Evolutionary conservation across 2,888 invertebrate genomes (phyloP), one percentile per base, ranked within the genome.

Genomic region (Cataglyphis rosenhaueri): DNA sequence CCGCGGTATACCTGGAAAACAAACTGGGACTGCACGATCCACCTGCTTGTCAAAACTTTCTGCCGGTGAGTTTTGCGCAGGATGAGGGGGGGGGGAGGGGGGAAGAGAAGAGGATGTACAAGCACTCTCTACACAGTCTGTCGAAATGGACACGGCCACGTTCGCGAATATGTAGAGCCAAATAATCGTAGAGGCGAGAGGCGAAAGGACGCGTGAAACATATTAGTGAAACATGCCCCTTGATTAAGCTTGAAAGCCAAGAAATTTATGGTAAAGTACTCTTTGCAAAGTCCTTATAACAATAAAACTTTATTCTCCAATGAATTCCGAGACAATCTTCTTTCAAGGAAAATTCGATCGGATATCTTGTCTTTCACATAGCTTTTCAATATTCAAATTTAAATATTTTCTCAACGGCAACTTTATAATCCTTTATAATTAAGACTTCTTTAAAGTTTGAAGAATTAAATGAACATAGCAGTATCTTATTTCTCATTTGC

Each of bases 21-120:
- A 84, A 82, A 84, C 76, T 74, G 65, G 55, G 29, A 52, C 70
- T 44, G 73, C 84, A 57, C 84, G 65, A 84, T 78, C 68, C 48
- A 61, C 35, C 73, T 64, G 84, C 65, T 88, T 76, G 84, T 86
- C 88, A 82, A 86, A 86, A 85, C 81, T 88, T 86, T 84, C 38
- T n/a, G 48, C 18, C 68, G 76, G 25, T 10, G 61, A 81, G 68
- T 81, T 82, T 84, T 66, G 38, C 68, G 38, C 68, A 21, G 68
- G 44, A 32, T 70, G n/a, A n/a, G n/a, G n/a, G n/a, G n/a, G n/a
- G n/a, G n/a, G n/a, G n/a, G n/a, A n/a, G n/a, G 61, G 10, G 48
- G 8, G 48, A 44, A 44, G 44, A 52, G 48, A 52, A 52, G 48
- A 52, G 48, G n/a, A 52, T 35, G 44, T 29, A 48, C 15, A 44